Conservation (phyloP, 2,113 vertebrate species). For the Hemiprocne comata region DNA sequence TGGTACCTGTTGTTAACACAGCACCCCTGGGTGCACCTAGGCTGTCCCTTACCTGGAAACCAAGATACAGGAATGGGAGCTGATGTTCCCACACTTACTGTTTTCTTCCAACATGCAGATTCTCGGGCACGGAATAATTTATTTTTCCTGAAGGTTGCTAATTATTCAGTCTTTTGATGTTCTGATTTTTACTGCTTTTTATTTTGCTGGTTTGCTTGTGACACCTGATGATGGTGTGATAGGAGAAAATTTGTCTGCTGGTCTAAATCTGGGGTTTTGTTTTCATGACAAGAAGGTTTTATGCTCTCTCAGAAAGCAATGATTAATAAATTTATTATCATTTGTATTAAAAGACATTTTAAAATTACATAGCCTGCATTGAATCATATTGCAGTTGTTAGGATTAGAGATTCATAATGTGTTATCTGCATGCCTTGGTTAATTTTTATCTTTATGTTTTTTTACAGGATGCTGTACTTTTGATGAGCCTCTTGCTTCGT, state of each 20-base stretch:
- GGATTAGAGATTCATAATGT: neutral
- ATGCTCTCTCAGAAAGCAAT: neutral
- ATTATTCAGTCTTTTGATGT: accelerated
- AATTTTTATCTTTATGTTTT: neutral
- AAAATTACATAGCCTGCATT: neutral
- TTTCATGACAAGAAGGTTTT: neutral
- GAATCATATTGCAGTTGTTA: neutral
- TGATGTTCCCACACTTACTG: neutral
- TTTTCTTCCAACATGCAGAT: neutral
- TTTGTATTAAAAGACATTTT: neutral
- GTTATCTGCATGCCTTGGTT: neutral
- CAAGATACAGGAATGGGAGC: neutral
- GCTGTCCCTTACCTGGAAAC: neutral
- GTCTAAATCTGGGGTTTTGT: neutral
- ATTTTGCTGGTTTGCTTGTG: neutral
- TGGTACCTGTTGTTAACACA: accelerated
- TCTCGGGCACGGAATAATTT: neutral
- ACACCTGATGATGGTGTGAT: neutral
- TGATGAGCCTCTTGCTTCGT: constrained; percentile 86
- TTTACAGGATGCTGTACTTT: constrained; percentile 92
- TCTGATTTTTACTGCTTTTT: neutral
- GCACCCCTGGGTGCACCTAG: neutral
- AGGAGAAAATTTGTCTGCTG: neutral
- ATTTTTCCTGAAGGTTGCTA: neutral
- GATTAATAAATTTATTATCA: neutral